phyloP scores from a whole-genome alignment of 2,888 invertebrate species.

The Actias luna region DNA sequence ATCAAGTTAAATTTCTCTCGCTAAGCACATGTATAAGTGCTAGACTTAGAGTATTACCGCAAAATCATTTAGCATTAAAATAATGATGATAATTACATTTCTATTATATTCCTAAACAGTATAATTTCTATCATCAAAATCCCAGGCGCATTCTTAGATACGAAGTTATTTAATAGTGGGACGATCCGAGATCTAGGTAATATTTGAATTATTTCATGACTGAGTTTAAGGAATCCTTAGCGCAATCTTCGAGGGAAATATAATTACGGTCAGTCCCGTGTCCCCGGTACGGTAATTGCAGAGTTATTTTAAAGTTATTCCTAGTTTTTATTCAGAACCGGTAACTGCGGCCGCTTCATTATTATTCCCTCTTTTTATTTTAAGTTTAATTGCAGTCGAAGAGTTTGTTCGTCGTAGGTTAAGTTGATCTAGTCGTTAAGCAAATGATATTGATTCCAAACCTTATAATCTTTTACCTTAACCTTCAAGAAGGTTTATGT shows the following conservation, averaged over 20 bases:
- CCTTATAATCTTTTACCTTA: neutral
- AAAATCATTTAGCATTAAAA: too few relatives aligned
- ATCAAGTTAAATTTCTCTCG: too few relatives aligned
- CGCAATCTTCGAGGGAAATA: constrained; percentile 8
- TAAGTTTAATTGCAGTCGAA: neutral
- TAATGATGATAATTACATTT: too few relatives aligned
- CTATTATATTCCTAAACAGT: too few relatives aligned
- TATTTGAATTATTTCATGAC: neutral
- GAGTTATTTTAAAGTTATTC: constrained; percentile 38
- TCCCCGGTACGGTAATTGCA: constrained; percentile 25
- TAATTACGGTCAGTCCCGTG: constrained; percentile 24
- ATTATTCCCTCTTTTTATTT: constrained; percentile 1
- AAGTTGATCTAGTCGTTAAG: neutral
- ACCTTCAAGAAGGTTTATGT: neutral
- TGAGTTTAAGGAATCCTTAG: neutral
- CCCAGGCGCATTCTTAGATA: neutral
- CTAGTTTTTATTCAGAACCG: constrained; percentile 34
- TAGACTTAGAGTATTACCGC: too few relatives aligned
- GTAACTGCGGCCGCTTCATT: constrained; percentile 21
- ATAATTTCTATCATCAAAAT: too few relatives aligned
- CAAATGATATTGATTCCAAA: neutral
- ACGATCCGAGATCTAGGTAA: neutral
- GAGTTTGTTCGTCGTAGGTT: neutral
- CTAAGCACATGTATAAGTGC: too few relatives aligned
- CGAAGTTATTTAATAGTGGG: neutral